Evolutionary conservation across 1,140 invertebrate genomes (phyloP).

Genomic region (Scaptodrosophila lebanonensis): DNA sequence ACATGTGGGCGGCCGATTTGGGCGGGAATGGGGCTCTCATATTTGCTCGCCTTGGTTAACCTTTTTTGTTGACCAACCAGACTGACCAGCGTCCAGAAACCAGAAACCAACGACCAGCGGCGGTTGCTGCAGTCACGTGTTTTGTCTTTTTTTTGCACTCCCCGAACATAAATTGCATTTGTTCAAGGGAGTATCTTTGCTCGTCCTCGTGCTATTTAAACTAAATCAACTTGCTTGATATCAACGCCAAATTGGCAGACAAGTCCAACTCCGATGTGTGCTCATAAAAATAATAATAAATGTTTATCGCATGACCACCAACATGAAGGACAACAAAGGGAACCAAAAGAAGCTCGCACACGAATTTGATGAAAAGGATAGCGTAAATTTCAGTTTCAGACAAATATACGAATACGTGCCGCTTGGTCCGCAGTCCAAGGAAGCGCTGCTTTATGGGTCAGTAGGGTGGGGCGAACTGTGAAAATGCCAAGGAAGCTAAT

Average conservation of each 20-base stretch:
- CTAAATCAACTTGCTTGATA: conserved; percentile 65
- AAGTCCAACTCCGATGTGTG: conserved; percentile 43
- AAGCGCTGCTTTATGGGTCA: conserved; percentile 44
- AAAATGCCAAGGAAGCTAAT: conserved; percentile 16
- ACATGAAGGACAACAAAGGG: conserved; percentile 33
- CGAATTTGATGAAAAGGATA: conserved; percentile 64
- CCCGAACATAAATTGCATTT: conserved; percentile 64
- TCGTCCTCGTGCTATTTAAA: conserved; percentile 63
- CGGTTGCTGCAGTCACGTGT: conserved; percentile 63
- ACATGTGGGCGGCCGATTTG: conserved; percentile 43
- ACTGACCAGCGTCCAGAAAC: conserved; percentile 26
- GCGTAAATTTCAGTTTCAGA: conserved; percentile 38
- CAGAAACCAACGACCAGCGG: no score
- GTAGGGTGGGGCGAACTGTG: conserved; percentile 5
- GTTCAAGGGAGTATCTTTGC: not conserved
- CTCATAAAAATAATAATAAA: conserved; percentile 73
- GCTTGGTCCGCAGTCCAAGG: conserved; percentile 13
- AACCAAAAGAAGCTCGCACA: conserved; percentile 1
- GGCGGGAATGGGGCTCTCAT: conserved; percentile 10
- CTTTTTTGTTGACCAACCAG: not conserved
- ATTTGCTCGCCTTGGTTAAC: conserved; percentile 2
- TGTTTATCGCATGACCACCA: conserved; percentile 64
- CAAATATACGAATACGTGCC: conserved; percentile 23
- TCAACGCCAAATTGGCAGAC: conserved; percentile 63
- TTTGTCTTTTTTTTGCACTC: conserved; percentile 22